These are phyloP conservation scores for Argentina silus DNA, from an alignment of 2,797 vertebrate species.

Conservation along the genomic window DNA sequence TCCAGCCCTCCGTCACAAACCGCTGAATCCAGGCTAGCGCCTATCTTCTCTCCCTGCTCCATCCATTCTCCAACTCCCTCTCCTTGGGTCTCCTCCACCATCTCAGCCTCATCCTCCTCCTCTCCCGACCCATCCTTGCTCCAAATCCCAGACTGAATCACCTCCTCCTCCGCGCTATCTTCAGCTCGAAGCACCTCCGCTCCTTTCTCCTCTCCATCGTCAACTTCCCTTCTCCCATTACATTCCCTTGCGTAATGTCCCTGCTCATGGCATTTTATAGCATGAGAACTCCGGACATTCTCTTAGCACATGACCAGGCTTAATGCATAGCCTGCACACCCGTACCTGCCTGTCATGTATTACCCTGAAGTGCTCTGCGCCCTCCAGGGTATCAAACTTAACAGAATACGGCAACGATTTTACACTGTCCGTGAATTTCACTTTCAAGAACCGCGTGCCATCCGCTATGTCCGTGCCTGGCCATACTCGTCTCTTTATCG, in stretches of 20 bases:
- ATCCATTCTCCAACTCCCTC: not conserved
- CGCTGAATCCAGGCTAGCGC: not conserved
- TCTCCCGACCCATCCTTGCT: too few species aligned
- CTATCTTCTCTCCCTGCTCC: not conserved
- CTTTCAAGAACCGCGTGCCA: slow-evolving; percentile 9
- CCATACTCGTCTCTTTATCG: not conserved
- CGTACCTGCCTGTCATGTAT: slow-evolving; percentile 20
- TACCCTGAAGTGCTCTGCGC: slow-evolving; percentile 5
- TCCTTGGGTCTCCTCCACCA: not conserved
- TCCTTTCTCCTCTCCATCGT: not conserved
- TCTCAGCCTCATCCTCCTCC: not conserved
- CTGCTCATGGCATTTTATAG: not conserved
- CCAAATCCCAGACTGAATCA: too few species aligned
- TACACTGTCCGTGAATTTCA: not conserved
- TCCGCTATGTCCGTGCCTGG: slow-evolving; percentile 6
- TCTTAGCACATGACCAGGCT: slow-evolving; percentile 2
- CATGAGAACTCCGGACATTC: slow-evolving; percentile 14
- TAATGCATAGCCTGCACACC: slow-evolving; percentile 10
- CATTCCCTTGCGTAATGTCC: slow-evolving; percentile 11
- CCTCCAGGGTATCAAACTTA: slow-evolving; percentile 1
- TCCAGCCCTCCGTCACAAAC: not conserved
- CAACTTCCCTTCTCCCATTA: too few species aligned
- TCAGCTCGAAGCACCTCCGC: not conserved
- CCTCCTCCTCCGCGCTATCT: not conserved
- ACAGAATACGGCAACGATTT: slow-evolving; percentile 24